These are phyloP conservation scores for Orussus abietinus DNA, from an alignment of 1,140 invertebrate species.

Conservation along the genomic window DNA sequence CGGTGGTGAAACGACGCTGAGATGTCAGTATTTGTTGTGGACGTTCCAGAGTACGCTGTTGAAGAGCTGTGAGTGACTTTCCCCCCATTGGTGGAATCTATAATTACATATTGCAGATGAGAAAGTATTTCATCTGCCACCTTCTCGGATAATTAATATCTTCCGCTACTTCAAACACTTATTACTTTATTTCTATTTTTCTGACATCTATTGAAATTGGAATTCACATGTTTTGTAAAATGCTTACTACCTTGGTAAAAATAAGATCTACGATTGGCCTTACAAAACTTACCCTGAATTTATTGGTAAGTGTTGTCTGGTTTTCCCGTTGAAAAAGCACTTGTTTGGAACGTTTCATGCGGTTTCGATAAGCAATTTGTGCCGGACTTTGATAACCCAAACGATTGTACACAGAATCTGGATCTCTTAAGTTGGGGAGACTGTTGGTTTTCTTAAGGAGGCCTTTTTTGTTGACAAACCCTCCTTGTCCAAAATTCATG, in stretches of 20 bases:
- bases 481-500: conserved; percentile 24
- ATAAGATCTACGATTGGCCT: too few species aligned
- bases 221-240: too few species aligned
- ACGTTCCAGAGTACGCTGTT: conserved; percentile 35
- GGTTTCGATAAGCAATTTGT: conserved; percentile 47
- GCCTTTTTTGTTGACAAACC: conserved; percentile 35
- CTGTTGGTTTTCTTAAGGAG: conserved; percentile 39
- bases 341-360: conserved; percentile 46
- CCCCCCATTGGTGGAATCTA: conserved; percentile 30
- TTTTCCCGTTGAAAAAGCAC: conserved; percentile 40
- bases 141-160: too few species aligned
- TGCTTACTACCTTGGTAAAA: too few species aligned
- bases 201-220: background rate
- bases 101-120: too few species aligned
- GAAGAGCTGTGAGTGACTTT: conserved; percentile 29
- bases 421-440: conserved; percentile 43
- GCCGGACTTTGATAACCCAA: conserved; percentile 48
- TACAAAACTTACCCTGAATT: conserved; percentile 35
- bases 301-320: conserved; percentile 36
- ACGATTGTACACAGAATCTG: conserved; percentile 46
- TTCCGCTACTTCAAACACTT: too few species aligned
- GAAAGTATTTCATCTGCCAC: too few species aligned
- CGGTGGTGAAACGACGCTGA: conserved; percentile 36
- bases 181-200: too few species aligned
- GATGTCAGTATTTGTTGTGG: conserved; percentile 39